Evolutionary conservation across 2,888 invertebrate genomes (phyloP).

Genomic region (Scelioninae gen. 1): DNA sequence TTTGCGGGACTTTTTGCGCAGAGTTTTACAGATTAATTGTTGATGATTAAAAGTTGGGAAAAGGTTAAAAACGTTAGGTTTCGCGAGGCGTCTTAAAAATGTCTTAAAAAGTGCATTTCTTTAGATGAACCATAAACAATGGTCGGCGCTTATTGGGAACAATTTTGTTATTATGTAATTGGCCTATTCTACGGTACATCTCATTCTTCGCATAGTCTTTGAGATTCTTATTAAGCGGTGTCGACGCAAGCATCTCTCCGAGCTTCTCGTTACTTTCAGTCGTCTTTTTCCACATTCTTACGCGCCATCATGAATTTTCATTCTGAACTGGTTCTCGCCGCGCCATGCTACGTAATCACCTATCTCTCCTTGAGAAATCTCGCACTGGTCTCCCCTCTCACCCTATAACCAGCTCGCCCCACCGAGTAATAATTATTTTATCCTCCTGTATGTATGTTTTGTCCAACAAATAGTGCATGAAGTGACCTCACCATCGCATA

Average conservation of each 20-base stretch:
- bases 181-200: constrained; percentile 45
- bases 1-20: too few relatives aligned
- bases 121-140: not conserved
- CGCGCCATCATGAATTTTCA: constrained; percentile 60
- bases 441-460: not conserved
- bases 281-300: constrained; percentile 55
- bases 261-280: too few relatives aligned
- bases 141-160: constrained; percentile 3
- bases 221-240: constrained; percentile 43
- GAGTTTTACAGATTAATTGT: too few relatives aligned
- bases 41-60: too few relatives aligned
- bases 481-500: constrained; percentile 15
- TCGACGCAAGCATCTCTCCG: constrained; percentile 26
- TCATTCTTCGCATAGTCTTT: constrained; percentile 37
- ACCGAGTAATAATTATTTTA: constrained; percentile 36
- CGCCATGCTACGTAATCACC: constrained; percentile 25
- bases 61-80: too few relatives aligned
- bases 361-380: constrained; percentile 30
- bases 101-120: not conserved
- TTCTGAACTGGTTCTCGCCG: constrained; percentile 55
- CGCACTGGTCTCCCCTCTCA: not conserved
- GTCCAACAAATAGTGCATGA: constrained; percentile 59
- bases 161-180: constrained; percentile 45
- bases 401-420: not conserved
- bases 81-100: too few relatives aligned